Evolutionary conservation across 2,888 invertebrate species (phyloP).

Genomic region (Platypus cylindrus): DNA sequence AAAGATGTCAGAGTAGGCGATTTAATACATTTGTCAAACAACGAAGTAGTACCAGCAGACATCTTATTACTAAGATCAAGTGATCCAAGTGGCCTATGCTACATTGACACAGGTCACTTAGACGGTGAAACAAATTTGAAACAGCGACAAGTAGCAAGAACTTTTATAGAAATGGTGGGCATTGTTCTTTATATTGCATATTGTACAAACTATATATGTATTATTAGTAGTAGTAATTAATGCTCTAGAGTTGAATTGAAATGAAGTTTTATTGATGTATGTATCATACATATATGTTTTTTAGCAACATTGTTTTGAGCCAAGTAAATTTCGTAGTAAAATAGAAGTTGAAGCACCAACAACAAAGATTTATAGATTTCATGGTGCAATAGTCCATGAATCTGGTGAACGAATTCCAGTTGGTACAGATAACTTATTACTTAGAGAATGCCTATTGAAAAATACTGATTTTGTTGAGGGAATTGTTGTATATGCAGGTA

Average conservation of each 20-base stretch:
- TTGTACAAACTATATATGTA: too few species aligned
- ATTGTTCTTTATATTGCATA: too few species aligned
- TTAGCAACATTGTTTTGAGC: constrained; percentile 60
- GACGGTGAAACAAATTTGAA: constrained; percentile 96
- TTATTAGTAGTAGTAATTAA: too few species aligned
- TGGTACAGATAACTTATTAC: constrained; percentile 78
- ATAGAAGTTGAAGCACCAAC: constrained; percentile 92
- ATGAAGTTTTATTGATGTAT: background rate
- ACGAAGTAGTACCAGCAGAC: constrained; percentile 94
- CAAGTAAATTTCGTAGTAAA: constrained; percentile 67
- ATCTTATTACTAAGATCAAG: constrained; percentile 80
- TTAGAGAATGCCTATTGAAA: constrained; percentile 87
- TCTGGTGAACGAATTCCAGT: constrained; percentile 68
- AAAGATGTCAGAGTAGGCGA: constrained; percentile 86
- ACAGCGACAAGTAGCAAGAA: constrained; percentile 73
- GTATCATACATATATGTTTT: constrained; percentile 18
- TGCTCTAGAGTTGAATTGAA: too few species aligned
- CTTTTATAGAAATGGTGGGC: constrained; percentile 56
- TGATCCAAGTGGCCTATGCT: constrained; percentile 79
- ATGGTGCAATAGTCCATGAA: constrained; percentile 76
- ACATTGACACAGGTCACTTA: constrained; percentile 90
- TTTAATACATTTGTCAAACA: constrained; percentile 88
- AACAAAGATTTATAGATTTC: constrained; percentile 90
- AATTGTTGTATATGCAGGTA: constrained; percentile 87
- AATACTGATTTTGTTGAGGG: constrained; percentile 96